Conservation (phyloP, 1,140 invertebrate species). For the Temnothorax longispinosus region DNA sequence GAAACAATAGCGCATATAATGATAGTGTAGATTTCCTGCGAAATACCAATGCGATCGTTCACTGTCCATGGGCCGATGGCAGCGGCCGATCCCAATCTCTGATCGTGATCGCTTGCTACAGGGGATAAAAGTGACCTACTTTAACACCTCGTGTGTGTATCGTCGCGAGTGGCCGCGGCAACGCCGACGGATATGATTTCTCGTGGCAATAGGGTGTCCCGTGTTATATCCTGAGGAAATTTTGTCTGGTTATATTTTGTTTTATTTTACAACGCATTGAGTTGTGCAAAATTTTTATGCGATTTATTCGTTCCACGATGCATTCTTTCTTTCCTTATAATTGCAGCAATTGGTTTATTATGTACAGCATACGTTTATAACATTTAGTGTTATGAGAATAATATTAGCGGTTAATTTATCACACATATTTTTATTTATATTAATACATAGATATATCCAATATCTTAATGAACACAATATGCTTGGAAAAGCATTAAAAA, state of each 20-base stretch:
- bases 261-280: neutral
- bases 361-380: neutral
- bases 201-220: slow-evolving; percentile 34
- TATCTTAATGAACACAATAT: neutral
- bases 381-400: neutral
- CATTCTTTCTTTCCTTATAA: neutral
- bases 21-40: slow-evolving; percentile 16
- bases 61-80: slow-evolving; percentile 43
- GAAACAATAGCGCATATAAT: slow-evolving; percentile 25
- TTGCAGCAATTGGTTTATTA: neutral
- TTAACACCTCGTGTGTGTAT: slow-evolving; percentile 35
- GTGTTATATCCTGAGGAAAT: slow-evolving; percentile 27
- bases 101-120: slow-evolving; percentile 73
- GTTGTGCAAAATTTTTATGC: neutral
- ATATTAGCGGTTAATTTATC: too few species aligned
- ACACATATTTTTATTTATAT: neutral
- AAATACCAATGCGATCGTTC: slow-evolving; percentile 42
- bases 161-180: slow-evolving; percentile 26
- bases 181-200: slow-evolving; percentile 54
- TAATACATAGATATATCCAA: neutral
- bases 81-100: slow-evolving; percentile 57
- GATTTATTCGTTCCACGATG: neutral
- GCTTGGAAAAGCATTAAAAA: neutral
- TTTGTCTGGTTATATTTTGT: neutral
- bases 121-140: slow-evolving; percentile 76